Evolutionary conservation across 2,113 vertebrate genomes (phyloP), one percentile per base, ranked within the genome.

Genomic region (Rhipidura dahli): DNA sequence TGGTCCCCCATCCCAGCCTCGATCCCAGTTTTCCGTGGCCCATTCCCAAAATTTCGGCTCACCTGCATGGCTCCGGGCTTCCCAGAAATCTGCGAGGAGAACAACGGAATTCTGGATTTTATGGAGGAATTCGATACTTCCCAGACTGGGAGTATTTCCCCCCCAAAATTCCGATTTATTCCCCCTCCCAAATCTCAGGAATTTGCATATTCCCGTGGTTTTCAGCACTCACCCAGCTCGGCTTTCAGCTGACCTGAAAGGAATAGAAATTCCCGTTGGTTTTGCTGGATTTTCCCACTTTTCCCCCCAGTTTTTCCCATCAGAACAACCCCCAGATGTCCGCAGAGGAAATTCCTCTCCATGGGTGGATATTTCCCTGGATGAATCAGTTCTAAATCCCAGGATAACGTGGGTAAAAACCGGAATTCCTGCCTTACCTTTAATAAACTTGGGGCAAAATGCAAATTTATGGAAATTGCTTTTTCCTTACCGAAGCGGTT

Each of bases 391-490:
- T n/a, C 15, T 33, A 5, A 44, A 64, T 35, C 49, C 60, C 23
- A 8, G 76, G 31, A 28, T 13, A 42, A 53, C 1, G 1, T 5
- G 47, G 24, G 27, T 50, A 40, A 40, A 16, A 10, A 31, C 1
- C 0, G 1, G 27, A 50, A 42, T 64, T 53, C 37, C 30, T 2
- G 1, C 4, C 33, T n/a, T 42, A 2, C 27, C 28, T n/a, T 53
- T 12, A 15, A 20, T 27, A 12, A 50, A 27, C 39, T 56, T 1
- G 11, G 11, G 24, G 24, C 6, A 8, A 50, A 63, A 44, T 21
- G 57, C 2, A 18, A 9, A 61, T 61, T 40, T 20, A 40, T 1
- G 20, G 39, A 35, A 79, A 53, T 53, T 3, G 7, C 0, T 0
- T 49, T 76, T 60, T 15, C 11, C 73, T 79, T 65, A 79, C 77